Evolutionary conservation across 2,888 invertebrate species (phyloP), one percentile per base, ranked within the genome.

Genomic region (Morpho helenor): DNA sequence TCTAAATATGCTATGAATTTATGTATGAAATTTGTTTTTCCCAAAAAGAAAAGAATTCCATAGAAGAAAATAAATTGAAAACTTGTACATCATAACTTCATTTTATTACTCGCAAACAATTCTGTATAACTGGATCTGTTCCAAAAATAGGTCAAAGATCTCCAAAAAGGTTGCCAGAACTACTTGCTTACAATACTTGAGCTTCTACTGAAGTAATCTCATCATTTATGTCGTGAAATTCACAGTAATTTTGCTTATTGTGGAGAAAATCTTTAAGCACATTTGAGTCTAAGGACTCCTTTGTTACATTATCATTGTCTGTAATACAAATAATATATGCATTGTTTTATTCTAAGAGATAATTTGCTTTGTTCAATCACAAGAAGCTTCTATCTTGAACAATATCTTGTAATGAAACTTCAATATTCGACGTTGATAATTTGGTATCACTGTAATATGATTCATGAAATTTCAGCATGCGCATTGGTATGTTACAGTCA

Each of bases 51-150:
- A 57, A 48, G 57, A 48, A 51, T 48, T 43, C 52, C 44, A 52
- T 52, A 56, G 49, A 59, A 59, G 43, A 39, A 52, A 49, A 9
- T 31, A 52, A 58, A 58, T 58, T 60, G 57, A 62, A 60, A 60
- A 57, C 57, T 57, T 58, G n/a, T 31, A 49, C 48, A 43, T 43
- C 42, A 53, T 63, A 56, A 57, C 53, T 47, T 31, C 41, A 44
- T 56, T 61, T 57, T 60, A 52, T 49, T 43, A 55, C 45, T 52
- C 43, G 10, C 45, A 48, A 43, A 47, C 55, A 50, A 55, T 49
- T 59, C 57, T 52, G 46, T 57, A 59, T 48, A 56, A 60, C 61
- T 66, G 63, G 66, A 66, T 57, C 45, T 49, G 53, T 49, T 63
- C 65, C 65, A 65, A 65, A 49, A 62, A 52, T 52, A 42, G 49